Conservation (phyloP, 92 coral and sea anemone species). For the Desmophyllum pertusum region DNA sequence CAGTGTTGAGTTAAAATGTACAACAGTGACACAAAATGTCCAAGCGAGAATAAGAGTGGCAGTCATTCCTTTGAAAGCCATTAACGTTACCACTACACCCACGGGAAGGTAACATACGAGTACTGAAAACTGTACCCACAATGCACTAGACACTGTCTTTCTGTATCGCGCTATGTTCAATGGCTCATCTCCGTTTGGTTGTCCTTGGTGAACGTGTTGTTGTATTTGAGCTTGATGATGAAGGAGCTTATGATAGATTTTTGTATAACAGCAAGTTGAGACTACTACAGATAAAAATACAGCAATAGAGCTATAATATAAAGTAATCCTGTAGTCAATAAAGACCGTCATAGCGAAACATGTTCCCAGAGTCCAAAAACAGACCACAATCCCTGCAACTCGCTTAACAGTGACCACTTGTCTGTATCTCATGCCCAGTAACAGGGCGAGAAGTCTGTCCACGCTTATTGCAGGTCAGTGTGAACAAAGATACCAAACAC, state of each 20-base stretch:
- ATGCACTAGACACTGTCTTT: slow-evolving; percentile 12
- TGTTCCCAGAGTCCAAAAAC: not conserved
- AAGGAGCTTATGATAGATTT: not conserved
- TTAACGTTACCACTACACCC: not conserved
- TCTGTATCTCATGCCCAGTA: slow-evolving; percentile 2
- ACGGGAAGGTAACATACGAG: not conserved
- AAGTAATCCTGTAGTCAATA: not conserved
- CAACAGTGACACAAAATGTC: not conserved
- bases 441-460: slow-evolving; percentile 12
- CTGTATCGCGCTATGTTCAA: slow-evolving; percentile 27
- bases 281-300: not conserved
- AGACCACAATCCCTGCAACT: not conserved
- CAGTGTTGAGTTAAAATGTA: not conserved
- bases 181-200: not conserved
- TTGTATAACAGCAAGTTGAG: slow-evolving; percentile 5
- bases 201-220: not conserved
- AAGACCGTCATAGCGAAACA: not conserved
- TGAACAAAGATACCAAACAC: not conserved
- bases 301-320: not conserved
- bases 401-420: slow-evolving; percentile 4
- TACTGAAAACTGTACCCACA: slow-evolving; percentile 9
- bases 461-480: slow-evolving; percentile 9
- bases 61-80: not conserved
- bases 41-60: not conserved
- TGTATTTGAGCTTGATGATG: not conserved